Percentiles rank a stretch among this genome's conserved stretches.
Conservation (phyloP, 2,113 vertebrate genomes). For the Tachuris rubrigastra region DNA sequence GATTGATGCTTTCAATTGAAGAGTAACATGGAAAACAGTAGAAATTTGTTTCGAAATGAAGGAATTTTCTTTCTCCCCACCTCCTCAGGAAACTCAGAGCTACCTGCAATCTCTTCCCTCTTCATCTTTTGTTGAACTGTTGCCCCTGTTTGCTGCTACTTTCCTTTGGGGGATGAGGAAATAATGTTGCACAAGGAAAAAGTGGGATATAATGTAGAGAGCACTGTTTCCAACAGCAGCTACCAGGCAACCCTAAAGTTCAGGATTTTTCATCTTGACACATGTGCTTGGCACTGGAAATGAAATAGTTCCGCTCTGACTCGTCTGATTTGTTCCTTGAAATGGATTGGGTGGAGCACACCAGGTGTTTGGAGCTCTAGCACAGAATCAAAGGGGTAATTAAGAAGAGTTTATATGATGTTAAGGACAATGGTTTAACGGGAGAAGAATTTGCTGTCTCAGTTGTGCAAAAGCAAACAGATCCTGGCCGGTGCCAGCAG, state of each 20-base stretch:
- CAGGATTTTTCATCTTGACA: constrained; percentile 15
- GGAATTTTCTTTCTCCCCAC: background rate
- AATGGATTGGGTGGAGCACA: background rate
- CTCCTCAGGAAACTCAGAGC: background rate
- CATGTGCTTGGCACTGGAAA: background rate
- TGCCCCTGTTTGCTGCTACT: background rate
- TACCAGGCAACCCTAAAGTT: background rate
- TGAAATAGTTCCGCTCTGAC: background rate
- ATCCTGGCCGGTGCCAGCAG: background rate
- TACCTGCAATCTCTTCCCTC: background rate
- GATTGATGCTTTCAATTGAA: background rate
- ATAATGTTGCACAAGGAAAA: background rate
- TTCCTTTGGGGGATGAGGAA: background rate
- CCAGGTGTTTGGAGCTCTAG: background rate
- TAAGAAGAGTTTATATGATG: background rate
- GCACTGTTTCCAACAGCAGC: background rate
- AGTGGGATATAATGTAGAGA: background rate
- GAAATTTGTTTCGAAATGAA: background rate
- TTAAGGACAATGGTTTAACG: background rate
- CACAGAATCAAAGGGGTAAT: background rate
- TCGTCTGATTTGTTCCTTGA: background rate
- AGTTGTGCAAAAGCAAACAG: background rate
- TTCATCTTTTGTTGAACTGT: background rate
- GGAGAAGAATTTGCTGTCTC: background rate
- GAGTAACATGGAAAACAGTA: background rate